These are phyloP conservation scores for Nymphalis polychloros DNA, from an alignment of 2,888 invertebrate species.

Conservation along the genomic window DNA sequence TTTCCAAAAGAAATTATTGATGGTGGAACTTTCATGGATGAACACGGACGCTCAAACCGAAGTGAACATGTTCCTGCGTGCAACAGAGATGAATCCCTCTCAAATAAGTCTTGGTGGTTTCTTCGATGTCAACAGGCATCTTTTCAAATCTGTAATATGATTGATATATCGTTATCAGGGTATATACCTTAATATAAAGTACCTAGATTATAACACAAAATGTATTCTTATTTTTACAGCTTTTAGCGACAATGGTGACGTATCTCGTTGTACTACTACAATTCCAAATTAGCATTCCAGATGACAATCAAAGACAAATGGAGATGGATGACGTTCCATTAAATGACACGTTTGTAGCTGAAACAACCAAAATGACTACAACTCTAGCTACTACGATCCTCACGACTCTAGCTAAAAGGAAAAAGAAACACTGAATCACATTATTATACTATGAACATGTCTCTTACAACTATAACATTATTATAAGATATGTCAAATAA, in stretches of 20 bases:
- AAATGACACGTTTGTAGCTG: slow-evolving; percentile 44
- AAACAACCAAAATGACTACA: slow-evolving; percentile 53
- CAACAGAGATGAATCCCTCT: slow-evolving; percentile 89
- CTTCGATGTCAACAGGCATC: slow-evolving; percentile 86
- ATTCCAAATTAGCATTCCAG: slow-evolving; percentile 89
- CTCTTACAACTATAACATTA: too few relatives aligned
- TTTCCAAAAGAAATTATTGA: slow-evolving; percentile 87
- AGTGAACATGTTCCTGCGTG: slow-evolving; percentile 88
- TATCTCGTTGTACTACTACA: slow-evolving; percentile 87
- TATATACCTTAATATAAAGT: neutral
- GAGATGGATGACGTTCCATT: slow-evolving; percentile 45
- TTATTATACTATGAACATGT: neutral
- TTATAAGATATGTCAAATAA: too few relatives aligned
- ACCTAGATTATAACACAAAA: neutral
- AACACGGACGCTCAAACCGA: slow-evolving; percentile 88
- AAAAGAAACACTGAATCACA: slow-evolving; percentile 55
- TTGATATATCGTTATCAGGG: neutral
- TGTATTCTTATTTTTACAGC: slow-evolving; percentile 63
- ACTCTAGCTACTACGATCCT: slow-evolving; percentile 61
- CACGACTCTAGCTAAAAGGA: slow-evolving; percentile 66
- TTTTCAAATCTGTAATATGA: slow-evolving; percentile 85
- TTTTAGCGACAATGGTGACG: slow-evolving; percentile 89
- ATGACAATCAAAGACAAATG: slow-evolving; percentile 59
- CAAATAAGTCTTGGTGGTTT: slow-evolving; percentile 88
- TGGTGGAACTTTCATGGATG: slow-evolving; percentile 89